Evolutionary conservation across 2,113 vertebrate genomes (phyloP).

Genomic region (Hiodon alosoides): DNA sequence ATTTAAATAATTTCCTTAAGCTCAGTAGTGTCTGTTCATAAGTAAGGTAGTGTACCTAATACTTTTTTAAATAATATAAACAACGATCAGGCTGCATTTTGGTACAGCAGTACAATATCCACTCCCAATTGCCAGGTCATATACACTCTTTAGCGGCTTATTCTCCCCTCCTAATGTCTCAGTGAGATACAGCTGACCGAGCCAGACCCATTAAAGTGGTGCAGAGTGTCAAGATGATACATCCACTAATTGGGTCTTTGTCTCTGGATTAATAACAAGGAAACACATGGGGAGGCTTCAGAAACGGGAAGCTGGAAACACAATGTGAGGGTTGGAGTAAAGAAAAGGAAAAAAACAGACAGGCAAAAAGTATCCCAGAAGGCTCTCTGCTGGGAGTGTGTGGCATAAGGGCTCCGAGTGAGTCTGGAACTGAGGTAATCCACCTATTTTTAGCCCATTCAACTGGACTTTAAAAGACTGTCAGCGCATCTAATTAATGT

Average conservation of each 20-base stretch:
- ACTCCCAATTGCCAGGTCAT: background rate
- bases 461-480: background rate
- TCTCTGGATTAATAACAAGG: too few relatives aligned
- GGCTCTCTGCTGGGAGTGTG: background rate
- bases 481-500: background rate
- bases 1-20: too few relatives aligned
- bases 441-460: background rate
- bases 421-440: background rate
- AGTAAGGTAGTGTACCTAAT: too few relatives aligned
- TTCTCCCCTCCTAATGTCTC: background rate
- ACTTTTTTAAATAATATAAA: too few relatives aligned
- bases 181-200: background rate
- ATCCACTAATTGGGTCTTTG: background rate
- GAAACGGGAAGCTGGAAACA: too few relatives aligned
- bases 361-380: background rate
- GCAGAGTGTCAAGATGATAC: background rate
- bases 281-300: too few relatives aligned
- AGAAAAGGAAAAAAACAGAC: background rate
- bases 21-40: too few relatives aligned
- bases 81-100: too few relatives aligned
- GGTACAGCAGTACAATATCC: too few relatives aligned
- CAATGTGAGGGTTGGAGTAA: background rate
- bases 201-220: background rate
- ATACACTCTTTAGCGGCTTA: background rate
- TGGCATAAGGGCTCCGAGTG: background rate